phyloP scores from a whole-genome alignment of 2,888 invertebrate species.

The Drosophila mayaguana region DNA sequence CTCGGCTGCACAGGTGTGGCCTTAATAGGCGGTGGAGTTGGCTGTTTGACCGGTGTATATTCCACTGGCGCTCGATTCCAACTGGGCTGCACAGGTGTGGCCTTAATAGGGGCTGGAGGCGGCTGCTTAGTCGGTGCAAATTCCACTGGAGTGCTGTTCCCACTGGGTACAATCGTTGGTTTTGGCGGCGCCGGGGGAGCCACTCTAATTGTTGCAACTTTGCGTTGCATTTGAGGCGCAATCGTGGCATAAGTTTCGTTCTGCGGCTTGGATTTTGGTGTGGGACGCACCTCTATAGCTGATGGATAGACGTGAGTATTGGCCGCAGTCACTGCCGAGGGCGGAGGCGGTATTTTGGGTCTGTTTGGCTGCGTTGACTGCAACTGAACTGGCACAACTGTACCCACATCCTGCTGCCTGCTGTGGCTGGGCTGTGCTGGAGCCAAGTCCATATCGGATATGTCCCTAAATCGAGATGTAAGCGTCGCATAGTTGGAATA shows the following conservation, averaged over 20 bases:
- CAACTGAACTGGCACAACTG: conserved; percentile 59
- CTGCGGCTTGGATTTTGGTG: conserved; percentile 12
- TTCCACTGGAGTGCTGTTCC: conserved; percentile 22
- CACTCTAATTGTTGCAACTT: conserved; percentile 55
- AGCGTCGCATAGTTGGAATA: conserved; percentile 63
- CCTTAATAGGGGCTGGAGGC: conserved; percentile 5
- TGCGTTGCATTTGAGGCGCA: conserved; percentile 59
- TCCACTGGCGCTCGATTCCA: conserved; percentile 22
- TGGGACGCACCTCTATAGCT: conserved; percentile 49
- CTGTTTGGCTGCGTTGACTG: conserved; percentile 35
- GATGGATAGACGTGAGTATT: conserved; percentile 52
- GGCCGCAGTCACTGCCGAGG: conserved; percentile 63
- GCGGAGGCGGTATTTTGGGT: conserved; percentile 59
- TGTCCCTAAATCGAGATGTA: conserved; percentile 65
- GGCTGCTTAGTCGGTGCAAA: conserved; percentile 26
- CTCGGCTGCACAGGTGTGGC: conserved; percentile 5
- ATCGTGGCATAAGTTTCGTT: conserved; percentile 61
- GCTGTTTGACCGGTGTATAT: conserved; percentile 27
- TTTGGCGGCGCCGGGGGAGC: conserved; percentile 62
- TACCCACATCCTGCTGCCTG: conserved; percentile 39
- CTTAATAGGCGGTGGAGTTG: conserved; percentile 7
- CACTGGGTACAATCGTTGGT: conserved; percentile 44
- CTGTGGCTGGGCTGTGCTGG: background rate
- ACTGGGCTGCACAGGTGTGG: conserved; percentile 25
- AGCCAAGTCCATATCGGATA: conserved; percentile 60